Evolutionary conservation across 2,113 vertebrate genomes (phyloP), one percentile per base, ranked within the genome.

Genomic region (Athene noctua): DNA sequence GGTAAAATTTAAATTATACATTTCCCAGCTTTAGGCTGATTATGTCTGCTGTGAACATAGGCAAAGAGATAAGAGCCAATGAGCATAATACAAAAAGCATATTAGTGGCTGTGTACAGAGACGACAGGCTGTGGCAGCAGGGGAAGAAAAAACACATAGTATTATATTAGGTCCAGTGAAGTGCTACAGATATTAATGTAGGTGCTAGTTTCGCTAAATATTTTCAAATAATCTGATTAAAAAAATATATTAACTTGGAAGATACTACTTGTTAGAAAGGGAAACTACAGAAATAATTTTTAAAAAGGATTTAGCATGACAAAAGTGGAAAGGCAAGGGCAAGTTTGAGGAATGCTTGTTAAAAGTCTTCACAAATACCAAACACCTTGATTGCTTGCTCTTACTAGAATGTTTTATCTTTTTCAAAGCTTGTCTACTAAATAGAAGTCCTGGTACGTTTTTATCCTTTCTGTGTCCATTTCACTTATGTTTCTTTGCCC

Each of bases 111-210:
- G 26, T 58, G 55, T 51, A 66, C 8, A 38, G 38, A 72, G 30
- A 42, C 1, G 11, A 36, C 25, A 80, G 23, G 14, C 16, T 85
- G 18, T 5, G 15, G 8, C 1, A 0, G 21, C 5, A 72, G 23
- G 15, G 44, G 36, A 44, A 29, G 13, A 90, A 78, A 63, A 66
- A 44, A 6, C 18, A 0, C 2, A 13, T 20, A 36, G 12, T 30
- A 27, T 20, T 19, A 17, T 16, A 52, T 66, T 57, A 70, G 14
- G 12, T 66, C 25, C 25, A 40, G 20, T 44, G 38, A 89, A 86
- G 4, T 36, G 15, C 4, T 81, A 47, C 27, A 83, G 14, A 29
- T 90, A 77, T 22, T 77, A 80, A 72, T 19, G 3, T 4, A 87
- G n/a, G 4, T 21, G 20, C 1, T 22, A 46, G 23, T 52, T 86